These are phyloP conservation scores for Casuarius casuarius DNA, from an alignment of 2,113 vertebrate species.

Conservation along the genomic window DNA sequence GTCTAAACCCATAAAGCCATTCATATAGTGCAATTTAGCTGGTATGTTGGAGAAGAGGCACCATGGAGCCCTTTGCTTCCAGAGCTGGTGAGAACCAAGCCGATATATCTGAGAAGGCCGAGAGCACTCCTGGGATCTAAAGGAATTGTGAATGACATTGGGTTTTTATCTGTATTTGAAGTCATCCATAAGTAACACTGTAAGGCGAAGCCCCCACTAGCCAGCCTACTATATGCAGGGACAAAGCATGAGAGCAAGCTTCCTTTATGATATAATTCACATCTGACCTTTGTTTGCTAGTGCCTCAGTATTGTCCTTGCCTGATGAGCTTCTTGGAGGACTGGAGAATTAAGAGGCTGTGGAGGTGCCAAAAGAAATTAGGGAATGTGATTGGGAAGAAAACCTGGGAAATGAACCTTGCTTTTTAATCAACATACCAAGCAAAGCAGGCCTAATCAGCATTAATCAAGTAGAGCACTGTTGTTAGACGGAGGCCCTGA, in stretches of 20 bases:
- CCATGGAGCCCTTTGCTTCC: neutral
- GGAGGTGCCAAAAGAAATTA: conserved; percentile 61
- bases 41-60: neutral
- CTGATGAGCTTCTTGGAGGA: conserved; percentile 47
- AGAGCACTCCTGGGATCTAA: neutral
- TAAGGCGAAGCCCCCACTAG: neutral
- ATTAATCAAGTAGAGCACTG: conserved; percentile 71
- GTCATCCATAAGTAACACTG: neutral
- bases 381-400: conserved; percentile 68
- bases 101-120: neutral
- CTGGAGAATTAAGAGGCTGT: conserved; percentile 45
- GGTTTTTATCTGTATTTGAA: neutral
- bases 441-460: conserved; percentile 71
- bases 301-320: conserved; percentile 49
- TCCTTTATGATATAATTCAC: neutral
- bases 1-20: neutral
- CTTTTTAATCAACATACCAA: conserved; percentile 63
- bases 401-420: conserved; percentile 67
- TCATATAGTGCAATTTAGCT: neutral
- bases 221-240: neutral
- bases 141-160: neutral
- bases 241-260: neutral
- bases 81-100: neutral
- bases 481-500: conserved; percentile 48
- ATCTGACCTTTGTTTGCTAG: conserved; percentile 39